phyloP scores from a whole-genome alignment of 2,888 invertebrate species.

The Amphiduros pacificus region DNA sequence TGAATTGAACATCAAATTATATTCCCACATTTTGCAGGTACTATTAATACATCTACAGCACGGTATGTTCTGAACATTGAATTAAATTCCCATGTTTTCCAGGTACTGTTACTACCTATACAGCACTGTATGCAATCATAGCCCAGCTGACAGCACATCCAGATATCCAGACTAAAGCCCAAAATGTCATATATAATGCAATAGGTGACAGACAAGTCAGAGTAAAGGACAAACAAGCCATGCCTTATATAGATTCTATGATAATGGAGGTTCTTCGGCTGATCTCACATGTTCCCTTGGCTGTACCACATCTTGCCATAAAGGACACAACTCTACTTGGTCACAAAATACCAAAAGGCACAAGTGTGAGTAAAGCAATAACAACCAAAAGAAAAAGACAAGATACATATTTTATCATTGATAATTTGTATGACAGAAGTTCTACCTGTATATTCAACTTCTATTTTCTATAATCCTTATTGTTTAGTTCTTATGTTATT shows the following conservation, averaged over 20 bases:
- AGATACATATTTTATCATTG: too few species aligned
- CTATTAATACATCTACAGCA: too few species aligned
- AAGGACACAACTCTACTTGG: background rate
- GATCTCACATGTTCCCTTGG: background rate
- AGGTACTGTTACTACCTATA: background rate
- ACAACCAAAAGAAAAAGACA: too few species aligned
- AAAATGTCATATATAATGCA: background rate
- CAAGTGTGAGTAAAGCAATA: too few species aligned
- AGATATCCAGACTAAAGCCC: background rate
- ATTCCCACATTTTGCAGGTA: too few species aligned
- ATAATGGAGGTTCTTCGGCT: background rate
- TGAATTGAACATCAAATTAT: too few species aligned
- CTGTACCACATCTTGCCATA: background rate
- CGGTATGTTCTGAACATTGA: too few species aligned
- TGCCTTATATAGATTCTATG: background rate
- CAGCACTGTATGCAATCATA: background rate
- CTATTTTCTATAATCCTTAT: too few species aligned
- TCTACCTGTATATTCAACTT: too few species aligned
- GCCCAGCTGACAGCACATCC: background rate
- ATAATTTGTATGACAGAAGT: too few species aligned
- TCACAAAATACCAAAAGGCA: background rate
- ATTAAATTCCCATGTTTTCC: too few species aligned
- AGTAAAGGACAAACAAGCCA: background rate
- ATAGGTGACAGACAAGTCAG: background rate
- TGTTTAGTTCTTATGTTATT: too few species aligned